Conservation (phyloP, 2,797 vertebrate genomes). For the Manis crassicaudata region DNA sequence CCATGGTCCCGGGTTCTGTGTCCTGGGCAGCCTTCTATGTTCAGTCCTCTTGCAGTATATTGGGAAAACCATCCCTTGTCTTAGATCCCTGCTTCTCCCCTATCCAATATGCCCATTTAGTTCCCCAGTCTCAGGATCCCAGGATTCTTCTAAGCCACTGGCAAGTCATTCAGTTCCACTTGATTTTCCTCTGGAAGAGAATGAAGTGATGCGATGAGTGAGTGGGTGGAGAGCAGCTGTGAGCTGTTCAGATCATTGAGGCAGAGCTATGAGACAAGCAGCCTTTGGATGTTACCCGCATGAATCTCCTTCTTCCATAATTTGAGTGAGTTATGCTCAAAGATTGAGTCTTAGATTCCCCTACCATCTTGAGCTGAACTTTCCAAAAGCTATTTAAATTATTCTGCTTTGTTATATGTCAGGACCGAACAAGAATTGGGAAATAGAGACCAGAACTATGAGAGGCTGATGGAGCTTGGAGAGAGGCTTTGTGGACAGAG, state of each 20-base stretch:
- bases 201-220: neutral
- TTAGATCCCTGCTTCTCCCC: neutral
- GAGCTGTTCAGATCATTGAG: neutral
- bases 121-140: neutral
- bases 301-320: neutral
- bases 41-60: neutral
- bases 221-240: neutral
- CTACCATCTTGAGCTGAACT: neutral
- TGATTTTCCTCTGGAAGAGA: neutral
- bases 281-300: neutral
- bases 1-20: accelerated
- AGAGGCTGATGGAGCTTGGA: neutral
- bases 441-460: neutral
- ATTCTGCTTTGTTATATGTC: neutral
- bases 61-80: neutral
- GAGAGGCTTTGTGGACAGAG: neutral
- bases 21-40: too few species aligned
- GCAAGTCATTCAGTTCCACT: neutral
- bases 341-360: neutral
- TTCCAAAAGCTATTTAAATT: neutral
- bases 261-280: neutral
- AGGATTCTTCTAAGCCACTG: neutral
- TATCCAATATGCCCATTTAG: neutral
- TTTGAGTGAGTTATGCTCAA: neutral
- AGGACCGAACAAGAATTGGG: neutral